A percentile compares a stretch with the other conserved stretches of the same genome.
Conservation (phyloP, 2,888 invertebrate species). For the Lasioglossum pauxillum region DNA sequence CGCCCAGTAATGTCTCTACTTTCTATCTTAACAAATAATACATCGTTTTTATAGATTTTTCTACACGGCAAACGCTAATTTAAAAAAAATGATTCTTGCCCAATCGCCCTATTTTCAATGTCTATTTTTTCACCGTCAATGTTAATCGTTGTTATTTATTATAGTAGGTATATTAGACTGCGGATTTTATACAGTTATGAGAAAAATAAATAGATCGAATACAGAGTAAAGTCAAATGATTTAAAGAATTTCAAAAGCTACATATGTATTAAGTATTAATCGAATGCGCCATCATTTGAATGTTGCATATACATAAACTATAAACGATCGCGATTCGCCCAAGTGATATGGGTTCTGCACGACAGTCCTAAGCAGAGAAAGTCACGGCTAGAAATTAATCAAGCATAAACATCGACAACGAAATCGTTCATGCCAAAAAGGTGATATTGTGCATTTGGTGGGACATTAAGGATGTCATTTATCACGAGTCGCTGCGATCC, state of each 20-base stretch:
- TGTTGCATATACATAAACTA: not conserved
- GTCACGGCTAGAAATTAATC: not conserved
- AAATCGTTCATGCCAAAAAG: constrained; percentile 4
- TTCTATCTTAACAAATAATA: no score
- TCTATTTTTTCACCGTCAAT: no score
- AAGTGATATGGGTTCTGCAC: not conserved
- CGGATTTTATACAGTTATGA: not conserved
- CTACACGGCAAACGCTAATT: no score
- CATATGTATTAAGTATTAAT: no score
- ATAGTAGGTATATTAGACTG: no score
- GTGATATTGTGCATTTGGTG: not conserved
- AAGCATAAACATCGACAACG: not conserved
- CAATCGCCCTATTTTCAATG: no score
- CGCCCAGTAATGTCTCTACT: no score
- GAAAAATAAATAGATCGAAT: no score
- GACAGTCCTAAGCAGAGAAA: not conserved
- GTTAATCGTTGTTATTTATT: no score
- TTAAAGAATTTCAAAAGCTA: not conserved
- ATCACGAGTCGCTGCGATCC: not conserved
- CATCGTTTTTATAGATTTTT: no score
- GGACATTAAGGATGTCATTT: not conserved
- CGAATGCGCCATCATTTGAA: not conserved
- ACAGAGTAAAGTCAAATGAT: not conserved
- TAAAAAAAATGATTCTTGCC: no score
- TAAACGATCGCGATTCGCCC: not conserved